phyloP scores from a whole-genome alignment of 1,140 invertebrate genomes.

The Drosophila bocki region DNA sequence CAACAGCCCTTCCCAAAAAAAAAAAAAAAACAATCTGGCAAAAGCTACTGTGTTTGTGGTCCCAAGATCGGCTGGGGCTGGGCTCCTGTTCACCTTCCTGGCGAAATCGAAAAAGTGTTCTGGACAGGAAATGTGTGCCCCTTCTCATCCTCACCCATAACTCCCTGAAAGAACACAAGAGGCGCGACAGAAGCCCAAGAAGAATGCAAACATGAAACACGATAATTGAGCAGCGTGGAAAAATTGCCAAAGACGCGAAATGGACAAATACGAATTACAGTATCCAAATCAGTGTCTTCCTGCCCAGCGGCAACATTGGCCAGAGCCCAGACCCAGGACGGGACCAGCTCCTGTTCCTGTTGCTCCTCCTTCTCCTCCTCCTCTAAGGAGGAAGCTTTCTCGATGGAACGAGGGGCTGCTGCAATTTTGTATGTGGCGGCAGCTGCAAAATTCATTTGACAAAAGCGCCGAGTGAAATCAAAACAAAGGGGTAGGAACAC shows the following conservation, averaged over 20 bases:
- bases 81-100: slow-evolving; percentile 62
- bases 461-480: slow-evolving; percentile 76
- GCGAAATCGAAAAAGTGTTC: slow-evolving; percentile 70
- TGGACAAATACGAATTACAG: slow-evolving; percentile 83
- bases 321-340: not conserved
- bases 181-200: slow-evolving; percentile 67
- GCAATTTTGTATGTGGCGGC: slow-evolving; percentile 69
- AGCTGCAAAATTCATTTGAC: slow-evolving; percentile 83
- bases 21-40: slow-evolving; percentile 50
- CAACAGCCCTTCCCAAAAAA: slow-evolving; percentile 32
- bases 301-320: slow-evolving; percentile 50
- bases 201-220: slow-evolving; percentile 82
- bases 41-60: slow-evolving; percentile 43
- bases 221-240: slow-evolving; percentile 83
- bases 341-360: slow-evolving; percentile 20
- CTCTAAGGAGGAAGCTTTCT: not conserved
- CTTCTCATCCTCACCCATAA: not conserved
- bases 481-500: slow-evolving; percentile 37
- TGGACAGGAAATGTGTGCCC: slow-evolving; percentile 70
- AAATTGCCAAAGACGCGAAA: slow-evolving; percentile 83
- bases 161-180: slow-evolving; percentile 16
- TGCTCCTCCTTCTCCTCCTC: not conserved
- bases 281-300: slow-evolving; percentile 81
- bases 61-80: slow-evolving; percentile 10
- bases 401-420: slow-evolving; percentile 10